Conservation (phyloP, 2,888 invertebrate species). For the Griposia aprilina region DNA sequence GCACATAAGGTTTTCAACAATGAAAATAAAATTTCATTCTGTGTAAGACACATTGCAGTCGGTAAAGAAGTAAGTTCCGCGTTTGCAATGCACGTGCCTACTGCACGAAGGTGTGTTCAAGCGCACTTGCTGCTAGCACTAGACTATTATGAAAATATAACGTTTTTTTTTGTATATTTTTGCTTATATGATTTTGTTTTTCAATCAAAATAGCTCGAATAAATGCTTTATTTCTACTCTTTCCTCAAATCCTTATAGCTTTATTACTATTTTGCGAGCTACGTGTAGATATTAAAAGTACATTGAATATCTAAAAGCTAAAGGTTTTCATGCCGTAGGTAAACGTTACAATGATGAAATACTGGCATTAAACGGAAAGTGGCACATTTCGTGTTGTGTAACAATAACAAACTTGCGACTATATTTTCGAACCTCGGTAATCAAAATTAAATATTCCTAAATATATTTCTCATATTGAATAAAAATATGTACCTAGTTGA, state of each 20-base stretch:
- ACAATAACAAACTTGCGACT: background rate
- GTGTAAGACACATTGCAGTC: constrained; percentile 79
- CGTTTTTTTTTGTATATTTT: background rate
- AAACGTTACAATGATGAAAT: background rate
- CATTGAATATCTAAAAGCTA: background rate
- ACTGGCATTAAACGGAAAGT: background rate
- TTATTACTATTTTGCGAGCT: background rate
- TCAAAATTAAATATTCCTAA: background rate
- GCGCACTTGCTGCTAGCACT: constrained; percentile 26
- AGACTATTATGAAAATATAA: background rate
- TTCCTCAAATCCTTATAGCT: background rate
- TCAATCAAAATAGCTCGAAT: background rate
- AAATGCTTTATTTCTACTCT: background rate
- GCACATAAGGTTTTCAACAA: constrained; percentile 67
- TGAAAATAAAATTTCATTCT: constrained; percentile 76
- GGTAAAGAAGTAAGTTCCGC: constrained; percentile 74
- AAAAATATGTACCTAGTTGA: background rate
- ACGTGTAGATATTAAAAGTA: background rate
- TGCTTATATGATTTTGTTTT: background rate
- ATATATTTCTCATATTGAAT: background rate
- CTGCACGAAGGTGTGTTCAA: constrained; percentile 54
- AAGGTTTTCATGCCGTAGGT: background rate
- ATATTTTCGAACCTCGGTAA: background rate
- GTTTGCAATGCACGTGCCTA: constrained; percentile 74
- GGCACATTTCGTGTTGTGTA: background rate